A percentile compares a stretch with the other conserved stretches of the same genome.
These are phyloP conservation scores for Oncorhynchus keta DNA, from an alignment of 2,113 vertebrate species.

Conservation along the genomic window DNA sequence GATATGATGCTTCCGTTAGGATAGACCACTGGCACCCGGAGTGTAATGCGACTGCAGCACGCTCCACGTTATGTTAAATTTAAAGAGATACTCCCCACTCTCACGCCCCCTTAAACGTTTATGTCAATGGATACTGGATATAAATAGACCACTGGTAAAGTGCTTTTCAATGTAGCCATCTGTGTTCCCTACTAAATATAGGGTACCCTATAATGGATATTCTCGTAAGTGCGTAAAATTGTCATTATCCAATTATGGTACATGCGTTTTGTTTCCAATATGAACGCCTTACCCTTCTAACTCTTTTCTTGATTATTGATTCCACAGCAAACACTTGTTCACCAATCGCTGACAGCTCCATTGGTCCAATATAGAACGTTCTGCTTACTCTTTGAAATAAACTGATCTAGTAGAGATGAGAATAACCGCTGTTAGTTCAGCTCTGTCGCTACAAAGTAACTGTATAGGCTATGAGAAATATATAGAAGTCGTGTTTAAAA, in stretches of 20 bases:
- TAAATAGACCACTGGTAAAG: neutral
- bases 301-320: slow-evolving; percentile 91
- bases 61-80: slow-evolving; percentile 29
- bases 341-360: slow-evolving; percentile 97
- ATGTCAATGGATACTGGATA: neutral
- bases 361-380: slow-evolving; percentile 39
- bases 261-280: neutral
- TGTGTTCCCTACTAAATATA: neutral
- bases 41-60: slow-evolving; percentile 38
- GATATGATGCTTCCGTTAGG: neutral
- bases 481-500: slow-evolving; percentile 2
- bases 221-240: neutral
- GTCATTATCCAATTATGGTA: neutral
- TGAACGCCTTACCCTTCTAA: slow-evolving; percentile 84
- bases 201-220: neutral
- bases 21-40: slow-evolving; percentile 25
- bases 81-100: slow-evolving; percentile 37
- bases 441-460: slow-evolving; percentile 36
- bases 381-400: neutral
- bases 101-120: slow-evolving; percentile 36
- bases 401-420: neutral
- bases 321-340: slow-evolving; percentile 98
- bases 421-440: neutral
- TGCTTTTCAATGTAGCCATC: slow-evolving; percentile 3
- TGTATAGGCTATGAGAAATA: slow-evolving; percentile 6